phyloP scores from a whole-genome alignment of 2,113 vertebrate genomes.

The Microcebus tavaratra region DNA sequence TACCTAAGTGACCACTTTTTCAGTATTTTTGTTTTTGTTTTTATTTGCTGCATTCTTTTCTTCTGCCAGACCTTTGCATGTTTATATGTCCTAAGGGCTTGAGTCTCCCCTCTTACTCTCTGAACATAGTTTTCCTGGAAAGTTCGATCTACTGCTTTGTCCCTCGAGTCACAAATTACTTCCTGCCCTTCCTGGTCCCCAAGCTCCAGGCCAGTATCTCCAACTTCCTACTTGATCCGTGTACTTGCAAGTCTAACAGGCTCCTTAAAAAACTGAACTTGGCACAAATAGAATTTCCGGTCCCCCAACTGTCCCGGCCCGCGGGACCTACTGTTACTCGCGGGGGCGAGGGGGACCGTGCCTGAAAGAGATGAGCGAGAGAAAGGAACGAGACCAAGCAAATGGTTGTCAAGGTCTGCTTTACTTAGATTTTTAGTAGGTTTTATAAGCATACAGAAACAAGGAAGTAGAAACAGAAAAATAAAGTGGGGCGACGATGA shows the following conservation, averaged over 20 bases:
- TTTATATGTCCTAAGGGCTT: neutral
- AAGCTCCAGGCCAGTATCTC: neutral
- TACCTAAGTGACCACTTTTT: neutral
- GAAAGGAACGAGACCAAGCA: no score
- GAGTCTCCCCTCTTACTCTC: neutral
- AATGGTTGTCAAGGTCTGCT: no score
- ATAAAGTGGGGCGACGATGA: no score
- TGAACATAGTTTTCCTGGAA: neutral
- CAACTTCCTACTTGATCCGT: neutral
- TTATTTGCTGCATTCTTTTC: neutral
- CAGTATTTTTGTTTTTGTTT: neutral
- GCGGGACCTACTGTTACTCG: no score
- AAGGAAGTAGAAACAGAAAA: no score
- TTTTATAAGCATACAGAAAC: no score
- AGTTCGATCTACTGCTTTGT: neutral
- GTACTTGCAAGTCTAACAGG: neutral
- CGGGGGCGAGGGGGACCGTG: no score
- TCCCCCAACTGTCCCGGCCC: no score
- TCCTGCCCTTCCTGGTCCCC: neutral
- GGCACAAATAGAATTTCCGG: neutral
- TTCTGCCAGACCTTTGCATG: neutral
- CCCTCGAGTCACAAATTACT: neutral
- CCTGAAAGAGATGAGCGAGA: no score
- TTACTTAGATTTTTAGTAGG: no score
- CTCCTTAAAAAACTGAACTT: neutral